These are phyloP conservation scores for Manis javanica DNA, from an alignment of 2,797 vertebrate genomes.

Conservation along the genomic window DNA sequence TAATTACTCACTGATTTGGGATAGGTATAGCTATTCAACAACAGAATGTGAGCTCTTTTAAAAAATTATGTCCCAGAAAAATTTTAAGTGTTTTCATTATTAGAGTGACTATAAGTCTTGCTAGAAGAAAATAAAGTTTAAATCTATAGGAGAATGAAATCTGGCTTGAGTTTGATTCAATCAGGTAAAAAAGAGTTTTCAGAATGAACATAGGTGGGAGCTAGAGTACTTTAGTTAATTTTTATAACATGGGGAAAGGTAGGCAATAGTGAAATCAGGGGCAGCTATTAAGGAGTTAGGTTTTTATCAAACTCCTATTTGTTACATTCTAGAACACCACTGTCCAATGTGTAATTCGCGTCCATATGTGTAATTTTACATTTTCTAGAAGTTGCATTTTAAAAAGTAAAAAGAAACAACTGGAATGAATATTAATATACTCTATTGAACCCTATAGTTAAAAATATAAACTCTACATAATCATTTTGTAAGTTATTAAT, in stretches of 20 bases:
- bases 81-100: background rate
- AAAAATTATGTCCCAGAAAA: background rate
- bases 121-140: conserved; percentile 22
- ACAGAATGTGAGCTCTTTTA: background rate
- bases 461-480: background rate
- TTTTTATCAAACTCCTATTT: background rate
- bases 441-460: background rate
- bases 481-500: background rate
- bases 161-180: background rate
- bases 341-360: background rate
- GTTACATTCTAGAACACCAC: background rate
- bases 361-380: background rate
- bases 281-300: background rate
- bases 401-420: background rate
- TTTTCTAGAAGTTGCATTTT: background rate
- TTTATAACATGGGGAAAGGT: background rate
- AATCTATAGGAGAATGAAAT: background rate
- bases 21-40: background rate
- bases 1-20: background rate
- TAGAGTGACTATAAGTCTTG: background rate
- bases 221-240: background rate
- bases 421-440: conserved; percentile 9
- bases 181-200: background rate
- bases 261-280: background rate
- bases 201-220: background rate